Conservation (phyloP, 2,797 vertebrate species). For the Thaleichthys pacificus region DNA sequence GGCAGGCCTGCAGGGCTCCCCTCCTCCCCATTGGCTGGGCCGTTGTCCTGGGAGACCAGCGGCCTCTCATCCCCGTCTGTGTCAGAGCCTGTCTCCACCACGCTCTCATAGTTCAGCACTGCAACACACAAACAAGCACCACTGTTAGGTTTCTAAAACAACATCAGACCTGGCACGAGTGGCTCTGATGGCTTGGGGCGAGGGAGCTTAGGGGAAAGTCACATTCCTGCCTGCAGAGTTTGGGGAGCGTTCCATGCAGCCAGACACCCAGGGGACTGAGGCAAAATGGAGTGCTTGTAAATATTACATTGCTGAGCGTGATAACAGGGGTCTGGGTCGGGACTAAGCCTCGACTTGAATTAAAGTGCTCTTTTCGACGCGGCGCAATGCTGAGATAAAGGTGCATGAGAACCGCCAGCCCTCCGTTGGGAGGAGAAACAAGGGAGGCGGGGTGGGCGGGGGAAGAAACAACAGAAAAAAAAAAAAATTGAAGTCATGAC, state of each 20-base stretch:
- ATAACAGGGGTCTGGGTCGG: conserved; percentile 12
- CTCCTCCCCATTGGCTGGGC: conserved; percentile 71
- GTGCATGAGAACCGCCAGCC: conserved; percentile 26
- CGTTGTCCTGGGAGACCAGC: conserved; percentile 82
- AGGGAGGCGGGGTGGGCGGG: neutral
- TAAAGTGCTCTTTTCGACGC: conserved; percentile 9
- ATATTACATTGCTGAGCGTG: conserved; percentile 25
- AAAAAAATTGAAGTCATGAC: conserved; percentile 75
- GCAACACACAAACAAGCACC: conserved; percentile 36
- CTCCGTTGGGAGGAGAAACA: neutral
- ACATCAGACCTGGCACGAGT: conserved; percentile 7
- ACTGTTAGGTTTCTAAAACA: conserved; percentile 33
- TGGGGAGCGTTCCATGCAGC: conserved; percentile 4
- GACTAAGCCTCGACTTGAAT: conserved; percentile 4
- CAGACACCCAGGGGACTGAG: conserved; percentile 27
- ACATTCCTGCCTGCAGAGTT: conserved; percentile 32
- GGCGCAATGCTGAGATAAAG: conserved; percentile 16
- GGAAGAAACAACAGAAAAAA: conserved; percentile 54
- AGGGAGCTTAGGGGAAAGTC: neutral
- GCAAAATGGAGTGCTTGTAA: conserved; percentile 29
- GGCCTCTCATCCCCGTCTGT: conserved; percentile 92
- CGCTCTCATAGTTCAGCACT: conserved; percentile 91
- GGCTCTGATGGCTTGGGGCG: neutral
- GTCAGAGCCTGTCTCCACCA: conserved; percentile 90
- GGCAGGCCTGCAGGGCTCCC: conserved; percentile 83